Conservation (phyloP, 2,797 vertebrate species). For the Catostomus latipinnis region DNA sequence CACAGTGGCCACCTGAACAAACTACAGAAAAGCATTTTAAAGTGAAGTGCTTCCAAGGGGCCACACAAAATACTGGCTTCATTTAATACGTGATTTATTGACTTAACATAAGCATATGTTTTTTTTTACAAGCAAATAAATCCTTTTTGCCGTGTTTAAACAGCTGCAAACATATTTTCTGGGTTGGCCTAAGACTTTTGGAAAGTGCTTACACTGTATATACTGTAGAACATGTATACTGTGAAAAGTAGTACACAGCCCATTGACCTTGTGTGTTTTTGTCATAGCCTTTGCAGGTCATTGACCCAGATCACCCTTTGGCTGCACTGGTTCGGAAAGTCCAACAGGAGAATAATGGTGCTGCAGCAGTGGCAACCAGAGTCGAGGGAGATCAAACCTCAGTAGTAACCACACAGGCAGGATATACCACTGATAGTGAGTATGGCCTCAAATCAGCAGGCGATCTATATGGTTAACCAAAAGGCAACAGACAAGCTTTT, state of each 20-base stretch:
- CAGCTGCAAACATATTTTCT: neutral
- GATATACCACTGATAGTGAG: conserved; percentile 92
- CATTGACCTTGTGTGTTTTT: conserved; percentile 32
- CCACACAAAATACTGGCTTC: neutral
- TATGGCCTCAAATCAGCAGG: conserved; percentile 55
- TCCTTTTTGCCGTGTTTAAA: conserved; percentile 2
- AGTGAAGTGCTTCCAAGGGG: neutral
- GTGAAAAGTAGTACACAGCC: neutral
- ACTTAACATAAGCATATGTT: neutral
- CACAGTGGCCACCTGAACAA: neutral
- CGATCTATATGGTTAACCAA: too few species aligned
- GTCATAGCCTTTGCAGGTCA: conserved; percentile 90
- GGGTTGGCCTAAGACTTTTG: too few species aligned
- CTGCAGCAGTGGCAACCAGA: conserved; percentile 59
- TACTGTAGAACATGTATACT: too few species aligned
- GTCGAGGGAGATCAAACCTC: conserved; percentile 70
- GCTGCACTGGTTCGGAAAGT: conserved; percentile 91
- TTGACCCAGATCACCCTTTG: conserved; percentile 96
- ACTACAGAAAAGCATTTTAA: neutral
- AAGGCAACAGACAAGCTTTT: too few species aligned
- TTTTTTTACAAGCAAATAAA: neutral
- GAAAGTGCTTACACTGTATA: neutral
- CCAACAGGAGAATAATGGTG: conserved; percentile 83
- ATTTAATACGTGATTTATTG: neutral
- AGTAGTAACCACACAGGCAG: conserved; percentile 71